Evolutionary conservation across 2,888 invertebrate genomes (phyloP).

Genomic region (Zaprionus lineosus): DNA sequence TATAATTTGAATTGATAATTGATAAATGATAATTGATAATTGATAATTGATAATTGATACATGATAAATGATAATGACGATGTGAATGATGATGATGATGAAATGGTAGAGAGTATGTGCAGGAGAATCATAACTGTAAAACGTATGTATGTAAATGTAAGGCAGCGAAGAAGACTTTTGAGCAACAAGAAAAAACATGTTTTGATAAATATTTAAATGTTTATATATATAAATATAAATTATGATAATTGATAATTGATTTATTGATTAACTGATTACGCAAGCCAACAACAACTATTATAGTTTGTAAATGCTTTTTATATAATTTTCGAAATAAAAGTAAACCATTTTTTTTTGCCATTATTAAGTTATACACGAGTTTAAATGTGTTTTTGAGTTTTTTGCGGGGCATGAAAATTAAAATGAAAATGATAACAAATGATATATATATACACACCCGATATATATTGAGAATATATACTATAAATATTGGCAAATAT

Average conservation of each 20-base stretch:
- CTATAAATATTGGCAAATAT: slow-evolving; percentile 70
- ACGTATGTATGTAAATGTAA: slow-evolving; percentile 70
- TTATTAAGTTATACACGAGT: slow-evolving; percentile 66
- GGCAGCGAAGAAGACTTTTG: slow-evolving; percentile 76
- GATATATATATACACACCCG: neutral
- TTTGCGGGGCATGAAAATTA: slow-evolving; percentile 46
- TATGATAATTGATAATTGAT: slow-evolving; percentile 50
- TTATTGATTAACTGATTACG: slow-evolving; percentile 59
- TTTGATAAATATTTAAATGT: slow-evolving; percentile 79
- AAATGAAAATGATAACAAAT: slow-evolving; percentile 16
- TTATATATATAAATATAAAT: slow-evolving; percentile 61
- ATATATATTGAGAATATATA: slow-evolving; percentile 47
- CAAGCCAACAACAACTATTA: slow-evolving; percentile 77
- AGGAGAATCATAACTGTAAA: slow-evolving; percentile 66
- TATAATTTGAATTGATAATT: slow-evolving; percentile 55
- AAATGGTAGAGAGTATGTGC: slow-evolving; percentile 25
- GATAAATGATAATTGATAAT: neutral
- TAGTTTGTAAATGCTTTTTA: slow-evolving; percentile 78
- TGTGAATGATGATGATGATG: slow-evolving; percentile 11
- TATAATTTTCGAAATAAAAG: slow-evolving; percentile 73
- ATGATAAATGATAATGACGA: neutral
- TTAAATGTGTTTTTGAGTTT: slow-evolving; percentile 60
- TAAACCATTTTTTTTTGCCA: slow-evolving; percentile 70
- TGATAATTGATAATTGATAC: neutral
- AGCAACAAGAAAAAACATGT: slow-evolving; percentile 80